These are phyloP conservation scores for Oscheius onirici DNA, from an alignment of 2,888 invertebrate species.

Conservation along the genomic window DNA sequence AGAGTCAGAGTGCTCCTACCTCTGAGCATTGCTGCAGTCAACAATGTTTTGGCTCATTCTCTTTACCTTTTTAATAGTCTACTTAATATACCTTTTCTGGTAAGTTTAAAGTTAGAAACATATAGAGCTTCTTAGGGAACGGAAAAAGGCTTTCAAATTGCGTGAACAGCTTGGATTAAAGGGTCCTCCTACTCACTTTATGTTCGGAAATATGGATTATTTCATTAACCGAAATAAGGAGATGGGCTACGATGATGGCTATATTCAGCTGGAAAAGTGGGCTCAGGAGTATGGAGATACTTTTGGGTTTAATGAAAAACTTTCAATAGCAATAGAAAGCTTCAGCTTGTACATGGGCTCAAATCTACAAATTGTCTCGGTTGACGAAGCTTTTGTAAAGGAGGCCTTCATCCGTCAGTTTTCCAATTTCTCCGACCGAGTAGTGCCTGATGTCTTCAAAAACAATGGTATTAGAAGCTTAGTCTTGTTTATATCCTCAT, in stretches of 20 bases:
- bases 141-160: conserved; percentile 1
- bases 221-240: conserved; percentile 35
- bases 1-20: background rate
- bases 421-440: conserved; percentile 58
- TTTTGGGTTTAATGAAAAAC: conserved; percentile 28
- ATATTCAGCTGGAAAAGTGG: conserved; percentile 26
- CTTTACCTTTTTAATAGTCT: background rate
- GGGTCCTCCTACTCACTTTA: conserved; percentile 43
- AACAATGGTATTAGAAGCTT: conserved; percentile 21
- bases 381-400: conserved; percentile 55
- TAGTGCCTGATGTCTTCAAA: conserved; percentile 38
- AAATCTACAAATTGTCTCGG: conserved; percentile 45
- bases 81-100: conserved; percentile 4
- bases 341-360: conserved; percentile 53
- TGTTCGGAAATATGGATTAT: conserved; percentile 43
- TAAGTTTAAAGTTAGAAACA: conserved; percentile 5
- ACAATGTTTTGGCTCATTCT: conserved; percentile 9
- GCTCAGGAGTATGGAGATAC: conserved; percentile 43
- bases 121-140: conserved; percentile 2
- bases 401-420: conserved; percentile 65
- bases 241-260: conserved; percentile 42
- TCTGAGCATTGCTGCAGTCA: background rate
- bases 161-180: conserved; percentile 36
- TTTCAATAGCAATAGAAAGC: background rate
- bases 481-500: background rate